Percentiles rank a stretch among this genome's conserved stretches.
These are phyloP conservation scores for Pollenia amentaria DNA, from an alignment of 2,888 invertebrate genomes.

Conservation along the genomic window DNA sequence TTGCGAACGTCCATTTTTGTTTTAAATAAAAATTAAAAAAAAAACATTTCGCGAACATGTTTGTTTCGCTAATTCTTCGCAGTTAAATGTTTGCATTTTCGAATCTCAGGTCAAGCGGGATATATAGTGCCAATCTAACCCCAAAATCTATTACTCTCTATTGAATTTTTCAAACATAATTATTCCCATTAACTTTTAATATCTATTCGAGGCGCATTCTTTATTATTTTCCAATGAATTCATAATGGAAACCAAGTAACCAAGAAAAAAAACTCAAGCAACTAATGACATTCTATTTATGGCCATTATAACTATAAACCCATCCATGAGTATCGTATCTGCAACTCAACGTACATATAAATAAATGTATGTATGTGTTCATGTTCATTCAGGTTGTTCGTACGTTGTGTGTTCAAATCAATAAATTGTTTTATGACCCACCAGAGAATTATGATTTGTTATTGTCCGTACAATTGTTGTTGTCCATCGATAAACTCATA, in stretches of 20 bases:
- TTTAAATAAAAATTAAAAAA: too few species aligned
- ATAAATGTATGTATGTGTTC: constrained; percentile 21
- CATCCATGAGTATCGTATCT: constrained; percentile 10
- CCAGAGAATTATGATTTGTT: constrained; percentile 77
- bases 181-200: constrained; percentile 69
- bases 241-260: constrained; percentile 44
- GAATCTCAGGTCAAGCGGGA: too few species aligned
- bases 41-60: too few species aligned
- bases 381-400: constrained; percentile 43
- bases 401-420: constrained; percentile 58
- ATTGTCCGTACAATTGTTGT: not conserved
- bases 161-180: not conserved
- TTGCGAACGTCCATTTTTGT: too few species aligned
- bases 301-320: constrained; percentile 61
- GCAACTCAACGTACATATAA: not conserved
- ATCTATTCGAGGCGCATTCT: constrained; percentile 48
- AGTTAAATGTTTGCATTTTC: too few species aligned
- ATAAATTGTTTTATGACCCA: constrained; percentile 77
- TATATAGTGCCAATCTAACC: not conserved
- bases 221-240: constrained; percentile 69
- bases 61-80: too few species aligned
- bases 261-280: constrained; percentile 4
- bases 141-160: not conserved
- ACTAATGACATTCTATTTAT: constrained; percentile 70
- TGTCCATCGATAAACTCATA: constrained; percentile 42